These are phyloP conservation scores for Notarius quadriscutis DNA, from an alignment of 2,113 vertebrate species.

Conservation along the genomic window DNA sequence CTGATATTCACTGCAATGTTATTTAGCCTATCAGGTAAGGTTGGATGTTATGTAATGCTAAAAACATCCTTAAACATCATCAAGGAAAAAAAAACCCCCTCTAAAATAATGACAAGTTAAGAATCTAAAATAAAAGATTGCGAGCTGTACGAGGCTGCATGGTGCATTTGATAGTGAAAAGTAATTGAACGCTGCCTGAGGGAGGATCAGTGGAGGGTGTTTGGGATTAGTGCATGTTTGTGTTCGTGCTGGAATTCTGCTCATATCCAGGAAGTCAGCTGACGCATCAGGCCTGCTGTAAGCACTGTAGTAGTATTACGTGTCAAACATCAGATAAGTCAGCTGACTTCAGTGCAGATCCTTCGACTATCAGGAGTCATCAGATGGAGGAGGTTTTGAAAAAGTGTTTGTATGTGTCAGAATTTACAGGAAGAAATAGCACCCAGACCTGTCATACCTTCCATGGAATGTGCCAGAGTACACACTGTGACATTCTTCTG, in stretches of 20 bases:
- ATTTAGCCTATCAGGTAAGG: not conserved
- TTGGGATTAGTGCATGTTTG: conserved; percentile 23
- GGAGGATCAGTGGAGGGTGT: conserved; percentile 33
- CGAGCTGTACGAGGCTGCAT: not conserved
- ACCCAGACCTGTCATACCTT: not conserved
- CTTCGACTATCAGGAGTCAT: not conserved
- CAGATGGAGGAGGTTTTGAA: conserved; percentile 5
- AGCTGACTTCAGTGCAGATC: conserved; percentile 16
- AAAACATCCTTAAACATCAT: not conserved
- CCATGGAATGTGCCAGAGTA: not conserved
- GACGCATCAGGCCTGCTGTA: not conserved
- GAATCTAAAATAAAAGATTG: not conserved
- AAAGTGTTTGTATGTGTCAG: not conserved
- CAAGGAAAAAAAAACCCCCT: not conserved
- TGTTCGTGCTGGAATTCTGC: conserved; percentile 30
- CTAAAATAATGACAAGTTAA: not conserved
- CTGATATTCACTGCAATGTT: not conserved
- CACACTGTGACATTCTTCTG: not conserved
- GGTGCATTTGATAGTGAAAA: not conserved
- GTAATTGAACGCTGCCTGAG: conserved; percentile 1
- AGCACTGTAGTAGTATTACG: conserved; percentile 4
- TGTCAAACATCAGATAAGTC: conserved; percentile 13
- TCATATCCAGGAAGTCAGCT: conserved; percentile 22
- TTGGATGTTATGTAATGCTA: not conserved
- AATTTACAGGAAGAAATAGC: not conserved